Percentiles rank a stretch among this genome's conserved stretches.
These are phyloP conservation scores for Eptesicus fuscus DNA, from an alignment of 2,113 vertebrate species.

Conservation along the genomic window DNA sequence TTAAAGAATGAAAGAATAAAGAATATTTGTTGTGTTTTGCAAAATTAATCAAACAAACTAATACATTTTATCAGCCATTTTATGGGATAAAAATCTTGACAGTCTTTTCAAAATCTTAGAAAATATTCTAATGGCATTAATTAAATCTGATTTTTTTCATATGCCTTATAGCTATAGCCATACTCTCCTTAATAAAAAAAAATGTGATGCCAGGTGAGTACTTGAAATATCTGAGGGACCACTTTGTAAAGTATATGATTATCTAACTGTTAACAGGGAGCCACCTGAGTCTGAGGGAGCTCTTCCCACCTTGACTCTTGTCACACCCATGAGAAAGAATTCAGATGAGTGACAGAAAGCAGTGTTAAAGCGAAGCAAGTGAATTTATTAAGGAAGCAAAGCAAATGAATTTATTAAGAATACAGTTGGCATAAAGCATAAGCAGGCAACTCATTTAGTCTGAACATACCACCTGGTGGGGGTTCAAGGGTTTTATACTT, in stretches of 20 bases:
- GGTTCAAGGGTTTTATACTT: not conserved
- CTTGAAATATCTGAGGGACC: not conserved
- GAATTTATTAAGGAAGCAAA: too few species aligned
- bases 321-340: too few species aligned
- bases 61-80: not conserved
- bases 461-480: too few species aligned
- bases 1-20: not conserved
- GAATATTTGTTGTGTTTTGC: not conserved
- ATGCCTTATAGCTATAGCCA: not conserved
- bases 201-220: not conserved
- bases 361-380: too few species aligned
- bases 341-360: too few species aligned
- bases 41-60: not conserved
- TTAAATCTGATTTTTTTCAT: not conserved
- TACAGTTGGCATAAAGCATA: too few species aligned
- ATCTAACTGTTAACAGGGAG: too few species aligned
- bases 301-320: too few species aligned
- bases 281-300: too few species aligned
- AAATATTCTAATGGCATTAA: not conserved
- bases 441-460: too few species aligned
- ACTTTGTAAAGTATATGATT: not conserved
- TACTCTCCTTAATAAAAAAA: not conserved
- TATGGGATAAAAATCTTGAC: not conserved
- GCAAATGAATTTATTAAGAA: too few species aligned
- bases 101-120: not conserved